Base-by-base conservation (phyloP, 2,888 invertebrate genomes). In the Drosophila multiciliata region DNA sequence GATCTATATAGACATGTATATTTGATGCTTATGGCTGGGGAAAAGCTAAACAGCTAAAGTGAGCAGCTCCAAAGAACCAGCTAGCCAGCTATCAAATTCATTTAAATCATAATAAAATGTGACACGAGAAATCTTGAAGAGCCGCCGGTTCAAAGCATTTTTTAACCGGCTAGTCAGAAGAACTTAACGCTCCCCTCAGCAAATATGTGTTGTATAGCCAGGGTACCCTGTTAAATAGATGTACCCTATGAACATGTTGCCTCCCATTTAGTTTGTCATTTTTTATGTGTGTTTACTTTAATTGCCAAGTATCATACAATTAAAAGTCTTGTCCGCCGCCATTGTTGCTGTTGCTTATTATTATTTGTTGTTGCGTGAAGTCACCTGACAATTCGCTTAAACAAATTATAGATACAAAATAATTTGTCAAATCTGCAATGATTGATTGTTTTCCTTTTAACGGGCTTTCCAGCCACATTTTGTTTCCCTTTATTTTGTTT, bases 41-140 rank as follows among this genome's bases (percentile, higher is more conserved):
- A 70, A 61, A 65, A 59, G 66, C 53, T 15, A 50, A 32, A 20
- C 12, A 7, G n/a, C 66, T 59, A 61, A 66, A 66, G 60, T 53
- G 60, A 48, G 61, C 12, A 50, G 73, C 38, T 66, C 67, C 76
- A 76, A 68, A 80, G 77, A 73, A 74, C 54, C 73, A 71, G 67
- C 45, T 45, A 45, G 45, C 54, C 70, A 71, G 67, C 82, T 78
- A 89, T 89, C 73, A 89, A 84, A 89, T 80, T 85, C 83, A 78
- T 82, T 89, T 87, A 87, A 89, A 87, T 89, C 88, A 89, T 85
- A 80, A 87, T 87, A 73, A 83, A 87, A 71, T 78, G 55, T 73
- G 78, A 74, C 74, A 71, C 75, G 70, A 81, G 67, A 78, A 64
- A 71, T 75, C 68, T 69, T 80, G n/a, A 73, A 81, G 67, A 66